Percentiles rank a stretch among this genome's conserved stretches.
Evolutionary conservation across 2,888 invertebrate genomes (phyloP).

Genomic region (Cephus pygmeus): DNA sequence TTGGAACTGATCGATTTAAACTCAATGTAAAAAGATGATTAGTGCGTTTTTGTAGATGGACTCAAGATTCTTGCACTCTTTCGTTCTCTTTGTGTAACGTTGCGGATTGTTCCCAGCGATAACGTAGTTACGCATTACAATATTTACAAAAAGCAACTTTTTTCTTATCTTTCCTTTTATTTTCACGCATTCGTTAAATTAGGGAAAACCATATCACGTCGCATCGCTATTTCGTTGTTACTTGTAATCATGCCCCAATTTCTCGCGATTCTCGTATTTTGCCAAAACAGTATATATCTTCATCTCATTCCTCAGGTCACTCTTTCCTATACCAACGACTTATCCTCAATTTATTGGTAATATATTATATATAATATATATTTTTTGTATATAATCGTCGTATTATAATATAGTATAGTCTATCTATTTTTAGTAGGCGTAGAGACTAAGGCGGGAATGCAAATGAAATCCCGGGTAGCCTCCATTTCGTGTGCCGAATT

Average conservation of each 20-base stretch:
- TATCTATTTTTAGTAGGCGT: constrained; percentile 59
- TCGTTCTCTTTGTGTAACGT: too few relatives aligned
- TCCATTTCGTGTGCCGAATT: constrained; percentile 30
- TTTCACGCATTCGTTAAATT: constrained; percentile 1
- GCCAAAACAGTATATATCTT: constrained; percentile 35
- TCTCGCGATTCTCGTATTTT: constrained; percentile 37
- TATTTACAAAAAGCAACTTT: constrained; percentile 24
- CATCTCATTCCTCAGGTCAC: background rate
- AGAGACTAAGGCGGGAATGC: constrained; percentile 55
- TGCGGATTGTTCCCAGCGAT: too few relatives aligned
- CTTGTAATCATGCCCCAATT: background rate
- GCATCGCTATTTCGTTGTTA: constrained; percentile 21
- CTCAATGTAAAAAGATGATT: too few relatives aligned
- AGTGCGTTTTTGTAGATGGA: too few relatives aligned
- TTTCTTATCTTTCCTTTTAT: background rate
- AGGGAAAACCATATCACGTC: constrained; percentile 5
- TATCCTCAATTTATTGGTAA: constrained; percentile 18
- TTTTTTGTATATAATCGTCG: constrained; percentile 51
- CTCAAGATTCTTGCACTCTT: too few relatives aligned
- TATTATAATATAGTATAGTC: constrained; percentile 54
- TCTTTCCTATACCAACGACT: background rate
- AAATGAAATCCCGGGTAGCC: constrained; percentile 47
- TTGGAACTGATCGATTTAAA: too few relatives aligned
- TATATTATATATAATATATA: constrained; percentile 39
- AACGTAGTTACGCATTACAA: too few relatives aligned